Evolutionary conservation across 2,888 invertebrate genomes (phyloP), one percentile per base, ranked within the genome.

Genomic region (Leucoma salicis): DNA sequence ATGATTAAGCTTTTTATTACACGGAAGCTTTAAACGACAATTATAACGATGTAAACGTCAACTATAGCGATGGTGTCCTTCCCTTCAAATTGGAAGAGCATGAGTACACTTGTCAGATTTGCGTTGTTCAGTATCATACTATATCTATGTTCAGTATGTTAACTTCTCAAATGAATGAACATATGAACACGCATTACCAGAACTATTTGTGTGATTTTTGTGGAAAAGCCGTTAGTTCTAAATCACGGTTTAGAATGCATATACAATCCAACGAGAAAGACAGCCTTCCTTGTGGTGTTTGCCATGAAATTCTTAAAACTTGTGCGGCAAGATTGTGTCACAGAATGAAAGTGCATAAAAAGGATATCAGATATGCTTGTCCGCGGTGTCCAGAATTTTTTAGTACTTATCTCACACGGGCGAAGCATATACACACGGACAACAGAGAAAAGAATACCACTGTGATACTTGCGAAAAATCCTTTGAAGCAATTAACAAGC

Each of bases 171-270:
- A 66, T 84, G 14, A 87, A 88, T 38, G 79, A 80, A 31, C 89
- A 89, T 31, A 88, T 89, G 76, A 89, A 88, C 33, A 70, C 63
- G 0, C 89, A 89, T 52, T 88, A 78, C 49, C 78, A 79, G 38
- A 88, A 89, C 46, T 79, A 88, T 31, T 58, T 89, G 34, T 89
- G 89, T 31, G 85, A 87, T 38, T 61, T 73, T 1, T 89, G 89
- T 31, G 89, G 89, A 0, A 89, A 88, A 46, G 77, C 79, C 0
- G 88, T 88, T 40, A 69, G 78, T 1, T 86, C 89, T 0, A 84
- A 76, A 49, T 76, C 87, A 0, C 57, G 88, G 12, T 85, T 86
- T 45, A 65, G 87, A 8, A 77, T 76, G 31, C 89, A 89, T 41
- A 70, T 80, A 0, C 86, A 88, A 46, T 77, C 76, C 0, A 82